Evolutionary conservation across 2,797 vertebrate genomes (phyloP), one percentile per base, ranked within the genome.

Genomic region (Vultur gryphus): DNA sequence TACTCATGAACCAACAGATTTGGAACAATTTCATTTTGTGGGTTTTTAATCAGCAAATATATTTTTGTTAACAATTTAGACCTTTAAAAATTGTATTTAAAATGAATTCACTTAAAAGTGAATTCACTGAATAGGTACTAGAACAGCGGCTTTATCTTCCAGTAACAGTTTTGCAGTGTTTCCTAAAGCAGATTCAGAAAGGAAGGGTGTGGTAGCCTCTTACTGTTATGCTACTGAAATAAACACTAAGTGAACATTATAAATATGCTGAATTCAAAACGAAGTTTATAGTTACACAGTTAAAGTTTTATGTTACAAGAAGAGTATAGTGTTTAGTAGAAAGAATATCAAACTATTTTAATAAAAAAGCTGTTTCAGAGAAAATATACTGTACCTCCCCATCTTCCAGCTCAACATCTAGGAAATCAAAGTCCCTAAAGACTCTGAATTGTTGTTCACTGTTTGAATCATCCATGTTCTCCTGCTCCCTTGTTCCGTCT

Each of bases 391-490:
- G 23, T 98, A 99, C 99, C 99, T 99, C 99, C 96, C 99, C 99
- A 59, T 99, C 99, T 96, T 99, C 99, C 96, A 99, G 98, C 95
- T 99, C 99, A 95, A 99, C 99, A 21, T 99, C 99, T 94, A 99
- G 98, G 98, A 99, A 99, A 97, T 99, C 99, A 83, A 99, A 99
- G 98, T 99, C 99, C 83, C 99, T 98, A 98, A 99, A 99, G 97
- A 99, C 99, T 84, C 99, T 97, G 97, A 99, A 99, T 97, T 99
- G 99, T 87, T 99, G 99, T 97, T 99, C 99, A 13, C 99, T 99
- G 97, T 99, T 99, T 1, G 99, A 98, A 97, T 99, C 99, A 35
- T 99, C 99, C 85, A 99, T 98, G 52, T 99, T 99, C 98, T 99
- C 99, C 73, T 99, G 98, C 95, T 98, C 99, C 66, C 98, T 98